A percentile compares a stretch with the other conserved stretches of the same genome.
phyloP scores from a whole-genome alignment of 2,797 vertebrate species.

The Taeniopygia guttata region DNA sequence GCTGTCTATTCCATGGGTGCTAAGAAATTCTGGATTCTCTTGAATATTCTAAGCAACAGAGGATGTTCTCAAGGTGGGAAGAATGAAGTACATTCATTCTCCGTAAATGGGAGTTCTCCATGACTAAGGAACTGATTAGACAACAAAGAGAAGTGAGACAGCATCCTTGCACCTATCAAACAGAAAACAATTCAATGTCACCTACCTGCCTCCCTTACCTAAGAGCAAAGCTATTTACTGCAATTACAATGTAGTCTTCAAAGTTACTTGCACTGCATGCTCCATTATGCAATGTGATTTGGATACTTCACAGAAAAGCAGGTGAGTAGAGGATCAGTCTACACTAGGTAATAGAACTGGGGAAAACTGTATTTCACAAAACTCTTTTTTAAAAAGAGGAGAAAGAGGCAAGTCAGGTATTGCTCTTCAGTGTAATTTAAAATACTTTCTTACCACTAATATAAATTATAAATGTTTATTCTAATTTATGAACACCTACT shows the following conservation, averaged over 20 bases:
- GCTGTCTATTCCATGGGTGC: background rate
- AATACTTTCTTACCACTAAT: constrained; percentile 54
- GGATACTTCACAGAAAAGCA: background rate
- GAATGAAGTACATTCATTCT: background rate
- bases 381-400: background rate
- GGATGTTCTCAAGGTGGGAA: background rate
- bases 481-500: constrained; percentile 73
- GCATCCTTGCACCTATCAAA: background rate
- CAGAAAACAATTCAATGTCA: background rate
- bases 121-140: background rate
- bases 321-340: background rate
- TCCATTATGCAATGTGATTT: background rate
- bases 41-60: background rate
- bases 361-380: background rate
- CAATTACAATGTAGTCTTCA: background rate
- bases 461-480: constrained; percentile 60
- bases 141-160: background rate
- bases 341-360: background rate
- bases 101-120: background rate
- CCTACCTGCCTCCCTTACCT: background rate
- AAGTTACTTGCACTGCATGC: background rate
- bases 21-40: background rate
- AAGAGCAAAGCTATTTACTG: background rate
- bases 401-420: background rate
- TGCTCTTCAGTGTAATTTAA: constrained; percentile 7